Evolutionary conservation across 2,113 vertebrate species (phyloP).

Genomic region (Protobothrops mucrosquamatus): DNA sequence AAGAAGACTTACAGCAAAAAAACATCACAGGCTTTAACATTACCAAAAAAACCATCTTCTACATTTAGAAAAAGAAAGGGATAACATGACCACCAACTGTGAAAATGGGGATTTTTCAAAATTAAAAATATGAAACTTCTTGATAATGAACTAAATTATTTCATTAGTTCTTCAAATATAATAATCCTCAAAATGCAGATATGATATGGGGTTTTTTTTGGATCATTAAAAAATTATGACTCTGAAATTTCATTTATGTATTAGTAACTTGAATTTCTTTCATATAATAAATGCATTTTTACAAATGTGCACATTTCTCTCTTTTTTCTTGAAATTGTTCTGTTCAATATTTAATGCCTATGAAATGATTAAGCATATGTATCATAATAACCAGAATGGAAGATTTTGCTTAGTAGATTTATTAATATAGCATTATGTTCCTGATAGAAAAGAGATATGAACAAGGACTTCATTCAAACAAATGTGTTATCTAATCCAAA

Average conservation of each 20-base stretch:
- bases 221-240: slow-evolving; percentile 51
- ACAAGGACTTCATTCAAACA: neutral
- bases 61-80: neutral
- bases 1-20: neutral
- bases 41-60: neutral
- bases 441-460: slow-evolving; percentile 41
- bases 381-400: slow-evolving; percentile 51
- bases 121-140: neutral
- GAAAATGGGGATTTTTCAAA: neutral
- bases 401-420: slow-evolving; percentile 54
- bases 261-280: slow-evolving; percentile 54
- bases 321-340: slow-evolving; percentile 54
- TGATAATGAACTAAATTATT: neutral
- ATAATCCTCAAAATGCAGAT: slow-evolving; percentile 27
- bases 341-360: slow-evolving; percentile 57
- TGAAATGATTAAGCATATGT: slow-evolving; percentile 56
- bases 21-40: neutral
- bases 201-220: slow-evolving; percentile 42
- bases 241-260: slow-evolving; percentile 48
- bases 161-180: neutral
- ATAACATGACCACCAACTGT: neutral
- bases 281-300: slow-evolving; percentile 64
- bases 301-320: slow-evolving; percentile 24
- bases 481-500: neutral
- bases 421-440: slow-evolving; percentile 58